Percentiles rank a stretch among this genome's conserved stretches.
Evolutionary conservation across 1,140 invertebrate species (phyloP).

Genomic region (Bathynomus jamesi): DNA sequence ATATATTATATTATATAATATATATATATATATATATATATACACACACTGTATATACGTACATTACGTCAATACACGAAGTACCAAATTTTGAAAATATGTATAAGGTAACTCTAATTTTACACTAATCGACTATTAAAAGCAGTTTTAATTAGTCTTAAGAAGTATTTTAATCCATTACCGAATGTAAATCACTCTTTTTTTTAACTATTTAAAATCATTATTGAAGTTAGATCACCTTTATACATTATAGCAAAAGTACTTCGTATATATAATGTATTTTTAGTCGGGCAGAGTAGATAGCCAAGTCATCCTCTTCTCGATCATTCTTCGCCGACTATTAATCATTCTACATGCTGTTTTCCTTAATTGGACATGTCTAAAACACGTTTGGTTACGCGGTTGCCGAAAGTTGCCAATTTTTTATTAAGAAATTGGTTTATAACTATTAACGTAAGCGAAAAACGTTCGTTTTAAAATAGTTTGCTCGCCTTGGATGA

Average conservation of each 20-base stretch:
- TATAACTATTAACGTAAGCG: no score
- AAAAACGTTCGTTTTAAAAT: no score
- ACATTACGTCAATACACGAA: neutral
- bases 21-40: neutral
- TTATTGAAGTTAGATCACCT: neutral
- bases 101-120: no score
- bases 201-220: neutral
- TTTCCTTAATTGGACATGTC: conserved; percentile 1
- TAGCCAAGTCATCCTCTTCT: neutral
- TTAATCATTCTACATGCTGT: conserved; percentile 1
- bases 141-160: neutral
- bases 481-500: no score
- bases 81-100: no score
- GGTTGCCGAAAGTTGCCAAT: neutral
- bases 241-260: no score
- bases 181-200: neutral
- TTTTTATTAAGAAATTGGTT: neutral
- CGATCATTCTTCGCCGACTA: neutral
- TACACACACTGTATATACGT: neutral
- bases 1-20: neutral
- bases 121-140: neutral
- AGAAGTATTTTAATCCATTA: neutral
- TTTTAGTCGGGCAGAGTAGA: neutral
- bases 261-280: neutral
- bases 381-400: neutral